Evolutionary conservation across 2,113 vertebrate genomes (phyloP).

Genomic region (Aptenodytes forsteri): DNA sequence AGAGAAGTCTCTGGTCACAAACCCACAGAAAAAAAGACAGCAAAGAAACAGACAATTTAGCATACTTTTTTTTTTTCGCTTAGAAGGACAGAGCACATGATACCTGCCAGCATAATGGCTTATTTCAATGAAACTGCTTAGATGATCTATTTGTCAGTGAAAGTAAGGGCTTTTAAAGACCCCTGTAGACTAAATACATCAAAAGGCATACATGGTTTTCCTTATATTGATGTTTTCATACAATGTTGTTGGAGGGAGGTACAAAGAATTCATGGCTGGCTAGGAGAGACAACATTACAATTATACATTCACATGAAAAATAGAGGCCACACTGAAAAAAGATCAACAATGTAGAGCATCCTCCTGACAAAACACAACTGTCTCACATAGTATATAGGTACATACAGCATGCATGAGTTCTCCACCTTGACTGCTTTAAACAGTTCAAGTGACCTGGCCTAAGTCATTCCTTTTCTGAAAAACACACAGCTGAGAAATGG

Average conservation of each 20-base stretch:
- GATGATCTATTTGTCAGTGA: neutral
- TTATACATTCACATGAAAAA: neutral
- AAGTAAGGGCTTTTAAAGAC: neutral
- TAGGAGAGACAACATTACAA: rapidly evolving
- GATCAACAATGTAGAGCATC: neutral
- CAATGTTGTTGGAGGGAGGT: neutral
- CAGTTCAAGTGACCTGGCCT: rapidly evolving
- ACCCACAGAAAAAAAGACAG: neutral
- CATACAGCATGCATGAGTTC: neutral
- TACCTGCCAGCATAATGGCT: neutral
- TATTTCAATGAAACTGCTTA: neutral
- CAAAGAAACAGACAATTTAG: neutral
- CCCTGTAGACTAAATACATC: neutral
- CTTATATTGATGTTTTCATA: neutral
- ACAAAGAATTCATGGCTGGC: neutral
- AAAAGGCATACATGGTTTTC: neutral
- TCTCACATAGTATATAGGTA: neutral
- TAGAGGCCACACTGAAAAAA: neutral
- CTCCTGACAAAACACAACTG: neutral
- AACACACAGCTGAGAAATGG: neutral
- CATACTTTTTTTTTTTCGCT: neutral
- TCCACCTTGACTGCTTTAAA: neutral
- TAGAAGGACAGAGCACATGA: neutral
- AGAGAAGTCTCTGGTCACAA: neutral
- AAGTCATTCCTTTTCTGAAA: neutral